Evolutionary conservation across 1,140 invertebrate genomes (phyloP).

Genomic region (Drosophila ercepeae): DNA sequence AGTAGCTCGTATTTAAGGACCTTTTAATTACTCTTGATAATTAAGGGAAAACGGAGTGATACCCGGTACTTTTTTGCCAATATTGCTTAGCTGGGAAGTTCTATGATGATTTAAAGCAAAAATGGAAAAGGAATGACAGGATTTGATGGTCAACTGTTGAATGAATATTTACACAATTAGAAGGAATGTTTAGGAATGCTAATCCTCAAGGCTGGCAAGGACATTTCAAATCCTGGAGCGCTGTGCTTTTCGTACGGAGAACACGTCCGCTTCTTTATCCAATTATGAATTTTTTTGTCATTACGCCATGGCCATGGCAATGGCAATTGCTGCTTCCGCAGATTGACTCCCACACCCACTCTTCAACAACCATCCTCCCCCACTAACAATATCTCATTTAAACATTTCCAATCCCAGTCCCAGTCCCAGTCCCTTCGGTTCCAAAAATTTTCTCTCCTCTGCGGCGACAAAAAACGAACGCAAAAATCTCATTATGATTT

Average conservation of each 20-base stretch:
- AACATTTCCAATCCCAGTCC: background rate
- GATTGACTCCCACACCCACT: constrained; percentile 4
- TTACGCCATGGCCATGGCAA: constrained; percentile 68
- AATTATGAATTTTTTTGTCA: constrained; percentile 83
- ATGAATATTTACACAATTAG: background rate
- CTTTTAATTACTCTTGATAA: constrained; percentile 13
- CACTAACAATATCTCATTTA: background rate
- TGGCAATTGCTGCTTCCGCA: constrained; percentile 40
- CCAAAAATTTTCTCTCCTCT: constrained; percentile 12
- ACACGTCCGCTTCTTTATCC: constrained; percentile 78
- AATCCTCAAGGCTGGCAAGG: background rate
- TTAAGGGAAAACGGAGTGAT: background rate
- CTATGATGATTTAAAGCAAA: too few species aligned
- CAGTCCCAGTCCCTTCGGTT: background rate
- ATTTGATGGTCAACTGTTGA: background rate
- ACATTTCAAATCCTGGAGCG: constrained; percentile 27
- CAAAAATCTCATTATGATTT: constrained; percentile 83
- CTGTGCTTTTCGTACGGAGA: constrained; percentile 1
- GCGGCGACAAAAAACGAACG: constrained; percentile 69
- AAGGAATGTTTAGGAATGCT: constrained; percentile 1
- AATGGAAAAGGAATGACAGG: background rate
- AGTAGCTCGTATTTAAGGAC: background rate
- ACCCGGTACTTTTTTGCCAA: too few species aligned
- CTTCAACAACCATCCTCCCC: constrained; percentile 5
- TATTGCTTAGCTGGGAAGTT: too few species aligned